Evolutionary conservation across 2,797 vertebrate genomes (phyloP), one percentile per base, ranked within the genome.

Genomic region (Thripadectes ignobilis): DNA sequence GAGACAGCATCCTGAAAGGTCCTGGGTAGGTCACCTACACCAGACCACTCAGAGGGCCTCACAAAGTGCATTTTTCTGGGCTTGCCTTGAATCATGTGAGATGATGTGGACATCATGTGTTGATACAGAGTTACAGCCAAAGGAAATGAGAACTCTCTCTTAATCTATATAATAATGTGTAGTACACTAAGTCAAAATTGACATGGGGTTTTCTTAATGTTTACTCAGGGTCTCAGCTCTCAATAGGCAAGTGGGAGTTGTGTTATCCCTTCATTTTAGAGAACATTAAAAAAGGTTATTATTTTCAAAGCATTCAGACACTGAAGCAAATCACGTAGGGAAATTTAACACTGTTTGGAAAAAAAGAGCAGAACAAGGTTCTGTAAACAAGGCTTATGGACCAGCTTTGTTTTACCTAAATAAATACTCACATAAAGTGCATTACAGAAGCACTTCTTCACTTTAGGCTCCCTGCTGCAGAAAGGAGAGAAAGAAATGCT

Each of bases 11-110:
- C 45, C 58, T n/a, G 34, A 1, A 5, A 68, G 34, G 18, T 79
- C 17, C 16, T 43, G n/a, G 32, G 11, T 12, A 65, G 32, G 24
- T 51, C 0, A 0, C 11, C 34, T 81, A 22, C 15, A 10, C 12
- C 1, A 3, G 34, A 49, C 2, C 27, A 27, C 23, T 38, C 51
- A 57, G 7, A 36, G 16, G 0, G 6, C 11, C 21, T 76, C 34
- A 23, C 4, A 2, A 52, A 38, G 6, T 17, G 6, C 41, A 41
- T 77, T 84, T 85, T 73, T 38, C 32, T 67, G 49, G 19, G 11
- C 20, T 79, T 90, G 6, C 65, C 45, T 57, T 43, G 58, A 61
- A 43, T 26, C 19, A 10, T 36, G 15, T 23, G 8, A 76, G 32
- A 12, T 54, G 52, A 36, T 58, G 27, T 39, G 41, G 20, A 61